A percentile compares a stretch with the other conserved stretches of the same genome.
phyloP scores from a whole-genome alignment of 1,140 invertebrate genomes.

The Lepidurus couesii region DNA sequence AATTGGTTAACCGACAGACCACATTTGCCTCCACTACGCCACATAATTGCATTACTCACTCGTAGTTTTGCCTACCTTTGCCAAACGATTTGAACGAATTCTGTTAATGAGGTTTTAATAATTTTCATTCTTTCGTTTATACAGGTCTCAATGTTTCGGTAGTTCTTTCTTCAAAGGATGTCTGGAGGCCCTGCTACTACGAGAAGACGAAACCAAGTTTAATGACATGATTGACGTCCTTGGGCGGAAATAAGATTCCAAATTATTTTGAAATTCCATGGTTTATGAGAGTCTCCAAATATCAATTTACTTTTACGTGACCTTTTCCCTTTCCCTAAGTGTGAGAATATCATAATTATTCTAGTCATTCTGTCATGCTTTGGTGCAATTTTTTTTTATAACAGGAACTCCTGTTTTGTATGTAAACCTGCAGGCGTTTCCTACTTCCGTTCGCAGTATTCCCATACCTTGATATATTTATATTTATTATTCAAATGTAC shows the following conservation, averaged over 20 bases:
- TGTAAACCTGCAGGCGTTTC: too few species aligned
- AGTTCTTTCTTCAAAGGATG: conserved; percentile 59
- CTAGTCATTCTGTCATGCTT: too few species aligned
- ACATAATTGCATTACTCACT: conserved; percentile 3
- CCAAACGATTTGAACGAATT: background rate
- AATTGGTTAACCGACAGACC: conserved; percentile 8
- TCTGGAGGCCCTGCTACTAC: conserved; percentile 54
- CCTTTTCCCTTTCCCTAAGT: too few species aligned
- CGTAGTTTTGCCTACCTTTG: background rate
- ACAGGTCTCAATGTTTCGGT: conserved; percentile 56
- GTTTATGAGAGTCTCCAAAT: too few species aligned
- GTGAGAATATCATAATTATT: too few species aligned
- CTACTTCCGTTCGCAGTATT: too few species aligned
- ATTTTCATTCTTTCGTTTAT: conserved; percentile 36
- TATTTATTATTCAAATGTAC: too few species aligned
- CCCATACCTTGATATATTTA: too few species aligned
- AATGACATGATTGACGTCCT: conserved; percentile 56
- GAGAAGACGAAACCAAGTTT: conserved; percentile 54
- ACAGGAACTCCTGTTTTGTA: too few species aligned
- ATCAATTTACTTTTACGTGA: too few species aligned
- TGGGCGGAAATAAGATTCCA: conserved; percentile 40
- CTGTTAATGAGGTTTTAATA: background rate
- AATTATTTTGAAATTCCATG: too few species aligned
- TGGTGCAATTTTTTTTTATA: too few species aligned
- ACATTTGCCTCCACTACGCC: background rate